Conservation (phyloP, 2,888 invertebrate species). For the Plebejus melissa region DNA sequence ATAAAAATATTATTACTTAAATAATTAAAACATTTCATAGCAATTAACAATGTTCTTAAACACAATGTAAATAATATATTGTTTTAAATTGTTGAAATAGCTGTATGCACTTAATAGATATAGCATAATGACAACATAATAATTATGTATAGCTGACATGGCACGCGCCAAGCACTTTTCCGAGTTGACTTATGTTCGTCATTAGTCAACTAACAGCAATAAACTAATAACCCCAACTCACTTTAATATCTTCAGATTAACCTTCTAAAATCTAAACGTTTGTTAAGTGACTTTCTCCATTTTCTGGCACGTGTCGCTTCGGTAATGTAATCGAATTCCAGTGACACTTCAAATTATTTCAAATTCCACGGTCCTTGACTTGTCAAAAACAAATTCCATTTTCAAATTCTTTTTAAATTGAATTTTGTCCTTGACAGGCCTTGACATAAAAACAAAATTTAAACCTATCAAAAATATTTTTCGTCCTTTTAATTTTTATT, state of each 20-base stretch:
- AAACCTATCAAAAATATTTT: too few species aligned
- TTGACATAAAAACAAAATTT: too few species aligned
- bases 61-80: background rate
- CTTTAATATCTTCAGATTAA: constrained; percentile 12
- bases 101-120: background rate
- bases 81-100: too few species aligned
- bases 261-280: background rate
- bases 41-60: background rate
- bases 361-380: constrained; percentile 11
- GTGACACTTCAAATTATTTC: constrained; percentile 1
- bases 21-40: too few species aligned
- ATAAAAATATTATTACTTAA: too few species aligned
- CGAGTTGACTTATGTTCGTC: constrained; percentile 30
- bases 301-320: constrained; percentile 3
- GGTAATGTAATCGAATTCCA: constrained; percentile 22
- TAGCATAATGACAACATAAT: background rate
- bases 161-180: background rate
- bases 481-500: too few species aligned
- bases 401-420: background rate
- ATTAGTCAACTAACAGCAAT: constrained; percentile 19
- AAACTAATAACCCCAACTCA: constrained; percentile 4
- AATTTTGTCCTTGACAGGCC: too few species aligned
- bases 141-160: background rate
- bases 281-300: constrained; percentile 22
- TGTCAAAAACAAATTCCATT: background rate